A percentile compares a stretch with the other conserved stretches of the same genome.
phyloP scores from a whole-genome alignment of 92 coral and sea anemone species.

The Epizoanthus rinbou region DNA sequence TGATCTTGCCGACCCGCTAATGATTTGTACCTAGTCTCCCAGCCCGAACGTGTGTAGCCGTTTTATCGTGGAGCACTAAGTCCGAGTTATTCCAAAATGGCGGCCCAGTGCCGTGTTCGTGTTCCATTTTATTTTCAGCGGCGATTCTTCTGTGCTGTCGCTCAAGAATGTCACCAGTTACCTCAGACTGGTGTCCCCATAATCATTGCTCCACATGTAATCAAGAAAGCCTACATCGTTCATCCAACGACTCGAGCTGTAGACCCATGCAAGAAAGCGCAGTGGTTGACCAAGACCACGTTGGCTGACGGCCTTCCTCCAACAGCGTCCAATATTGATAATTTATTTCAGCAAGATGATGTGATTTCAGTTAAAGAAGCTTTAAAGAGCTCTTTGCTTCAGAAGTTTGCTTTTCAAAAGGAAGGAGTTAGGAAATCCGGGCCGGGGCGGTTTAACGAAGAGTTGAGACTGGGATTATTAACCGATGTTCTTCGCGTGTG shows the following conservation, averaged over 20 bases:
- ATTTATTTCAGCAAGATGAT: constrained; percentile 47
- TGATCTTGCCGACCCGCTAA: too few species aligned
- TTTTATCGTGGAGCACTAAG: not conserved
- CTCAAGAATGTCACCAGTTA: constrained; percentile 19
- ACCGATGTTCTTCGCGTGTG: constrained; percentile 76
- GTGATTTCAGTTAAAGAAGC: constrained; percentile 52
- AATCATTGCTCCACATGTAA: constrained; percentile 84
- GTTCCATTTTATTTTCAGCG: not conserved
- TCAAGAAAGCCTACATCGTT: constrained; percentile 87
- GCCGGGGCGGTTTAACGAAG: constrained; percentile 67
- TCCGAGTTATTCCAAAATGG: constrained; percentile 22
- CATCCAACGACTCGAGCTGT: constrained; percentile 85
- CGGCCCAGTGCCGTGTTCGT: constrained; percentile 38
- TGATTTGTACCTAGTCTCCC: too few species aligned
- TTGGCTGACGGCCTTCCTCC: constrained; percentile 75
- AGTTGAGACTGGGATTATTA: constrained; percentile 66
- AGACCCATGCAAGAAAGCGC: constrained; percentile 74
- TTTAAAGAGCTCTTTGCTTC: constrained; percentile 65
- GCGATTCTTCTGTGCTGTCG: constrained; percentile 18
- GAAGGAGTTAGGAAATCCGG: constrained; percentile 60
- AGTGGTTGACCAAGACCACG: constrained; percentile 91
- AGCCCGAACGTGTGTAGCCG: too few species aligned
- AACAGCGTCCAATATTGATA: constrained; percentile 15
- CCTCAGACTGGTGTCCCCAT: constrained; percentile 94
- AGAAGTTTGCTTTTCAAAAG: constrained; percentile 80